Percentiles rank a stretch among this genome's conserved stretches.
These are phyloP conservation scores for Notocelia uddmanniana DNA, from an alignment of 2,888 invertebrate genomes.

Conservation along the genomic window DNA sequence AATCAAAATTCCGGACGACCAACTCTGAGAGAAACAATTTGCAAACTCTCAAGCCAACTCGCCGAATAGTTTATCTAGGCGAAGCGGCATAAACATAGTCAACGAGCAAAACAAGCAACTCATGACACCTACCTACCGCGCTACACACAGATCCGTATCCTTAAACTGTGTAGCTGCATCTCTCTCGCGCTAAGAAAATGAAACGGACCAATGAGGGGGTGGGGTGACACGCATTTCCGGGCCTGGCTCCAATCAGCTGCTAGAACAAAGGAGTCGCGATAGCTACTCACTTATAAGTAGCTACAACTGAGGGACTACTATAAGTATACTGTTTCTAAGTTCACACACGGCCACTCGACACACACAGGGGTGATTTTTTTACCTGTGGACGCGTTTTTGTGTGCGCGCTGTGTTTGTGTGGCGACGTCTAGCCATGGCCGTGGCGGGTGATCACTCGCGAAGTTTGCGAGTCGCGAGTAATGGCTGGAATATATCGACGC, in stretches of 20 bases:
- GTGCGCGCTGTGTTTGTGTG: slow-evolving; percentile 73
- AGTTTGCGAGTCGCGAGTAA: slow-evolving; percentile 74
- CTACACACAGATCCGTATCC: slow-evolving; percentile 80
- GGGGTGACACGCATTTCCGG: slow-evolving; percentile 86
- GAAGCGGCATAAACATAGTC: slow-evolving; percentile 71
- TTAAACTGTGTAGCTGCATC: slow-evolving; percentile 80
- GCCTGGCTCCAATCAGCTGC: slow-evolving; percentile 86
- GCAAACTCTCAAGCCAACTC: slow-evolving; percentile 69
- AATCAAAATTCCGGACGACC: slow-evolving; percentile 67
- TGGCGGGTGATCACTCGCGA: slow-evolving; percentile 67
- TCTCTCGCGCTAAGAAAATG: slow-evolving; percentile 85
- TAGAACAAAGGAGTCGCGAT: slow-evolving; percentile 86
- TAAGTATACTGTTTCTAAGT: slow-evolving; percentile 66
- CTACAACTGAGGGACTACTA: slow-evolving; percentile 75
- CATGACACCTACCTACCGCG: slow-evolving; percentile 78
- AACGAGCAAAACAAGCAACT: slow-evolving; percentile 72
- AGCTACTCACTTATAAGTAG: slow-evolving; percentile 84
- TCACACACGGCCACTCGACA: slow-evolving; percentile 70
- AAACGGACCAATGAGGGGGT: slow-evolving; percentile 86
- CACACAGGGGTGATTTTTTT: slow-evolving; percentile 72
- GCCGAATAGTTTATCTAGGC: slow-evolving; percentile 80
- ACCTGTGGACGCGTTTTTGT: slow-evolving; percentile 76
- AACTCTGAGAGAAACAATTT: slow-evolving; percentile 74
- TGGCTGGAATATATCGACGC: slow-evolving; percentile 73
- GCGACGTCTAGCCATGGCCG: slow-evolving; percentile 67